Conservation (phyloP, 2,888 invertebrate species). For the Agrenia bidenticulata region DNA sequence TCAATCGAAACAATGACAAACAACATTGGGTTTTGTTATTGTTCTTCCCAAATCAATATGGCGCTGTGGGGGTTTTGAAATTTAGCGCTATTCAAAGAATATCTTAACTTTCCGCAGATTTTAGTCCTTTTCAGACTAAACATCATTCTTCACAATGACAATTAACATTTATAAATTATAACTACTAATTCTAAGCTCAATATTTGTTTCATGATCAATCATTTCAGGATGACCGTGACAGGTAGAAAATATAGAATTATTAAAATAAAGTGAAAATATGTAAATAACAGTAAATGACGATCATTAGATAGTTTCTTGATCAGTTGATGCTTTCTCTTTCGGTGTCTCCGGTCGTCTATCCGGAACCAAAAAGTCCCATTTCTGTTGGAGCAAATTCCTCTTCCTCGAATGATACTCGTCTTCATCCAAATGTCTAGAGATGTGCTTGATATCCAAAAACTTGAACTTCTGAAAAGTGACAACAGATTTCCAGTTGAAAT, state of each 20-base stretch:
- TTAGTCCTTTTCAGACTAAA: neutral
- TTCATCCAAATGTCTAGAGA: constrained; percentile 16
- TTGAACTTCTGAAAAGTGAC: constrained; percentile 7
- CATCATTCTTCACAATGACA: neutral
- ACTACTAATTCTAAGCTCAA: too few relatives aligned
- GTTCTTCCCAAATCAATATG: constrained; percentile 7
- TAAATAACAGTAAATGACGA: too few relatives aligned
- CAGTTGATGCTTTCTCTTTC: too few relatives aligned
- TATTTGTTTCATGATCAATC: too few relatives aligned
- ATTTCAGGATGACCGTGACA: too few relatives aligned
- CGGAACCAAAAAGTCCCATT: constrained; percentile 1
- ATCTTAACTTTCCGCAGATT: neutral
- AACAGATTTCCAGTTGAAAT: neutral
- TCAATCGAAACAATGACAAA: too few relatives aligned
- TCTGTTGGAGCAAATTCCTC: neutral
- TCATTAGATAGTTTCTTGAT: too few relatives aligned
- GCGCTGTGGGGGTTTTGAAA: neutral
- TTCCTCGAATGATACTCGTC: constrained; percentile 2
- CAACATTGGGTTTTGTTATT: neutral
- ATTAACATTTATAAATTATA: neutral
- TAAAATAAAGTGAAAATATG: too few relatives aligned
- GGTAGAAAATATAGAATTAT: too few relatives aligned
- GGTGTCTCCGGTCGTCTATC: too few relatives aligned
- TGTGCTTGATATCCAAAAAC: constrained; percentile 22
- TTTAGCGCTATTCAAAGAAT: neutral